Conservation (phyloP, 2,888 invertebrate genomes). For the Halictus quadricinctus region DNA sequence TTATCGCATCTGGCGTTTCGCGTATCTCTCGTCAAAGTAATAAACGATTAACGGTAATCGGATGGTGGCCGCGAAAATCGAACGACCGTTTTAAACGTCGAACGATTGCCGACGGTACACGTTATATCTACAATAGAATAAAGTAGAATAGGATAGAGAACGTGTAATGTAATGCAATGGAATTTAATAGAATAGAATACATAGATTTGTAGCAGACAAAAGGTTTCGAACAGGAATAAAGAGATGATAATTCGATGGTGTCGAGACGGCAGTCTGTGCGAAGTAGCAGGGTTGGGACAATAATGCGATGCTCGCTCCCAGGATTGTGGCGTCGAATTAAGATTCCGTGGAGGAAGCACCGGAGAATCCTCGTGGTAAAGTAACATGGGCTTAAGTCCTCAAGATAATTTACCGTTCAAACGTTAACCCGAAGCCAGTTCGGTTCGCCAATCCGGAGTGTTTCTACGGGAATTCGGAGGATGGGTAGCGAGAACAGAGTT, state of each 20-base stretch:
- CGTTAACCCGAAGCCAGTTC: constrained; percentile 68
- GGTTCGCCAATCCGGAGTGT: constrained; percentile 48
- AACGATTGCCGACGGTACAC: not conserved
- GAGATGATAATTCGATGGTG: constrained; percentile 11
- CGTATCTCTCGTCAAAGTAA: not conserved
- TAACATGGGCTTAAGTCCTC: constrained; percentile 62
- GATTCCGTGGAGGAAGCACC: constrained; percentile 67
- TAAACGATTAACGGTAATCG: constrained; percentile 1
- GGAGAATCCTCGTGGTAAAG: constrained; percentile 47
- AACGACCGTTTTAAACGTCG: not conserved
- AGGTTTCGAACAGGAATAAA: not conserved
- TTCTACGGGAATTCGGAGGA: constrained; percentile 38
- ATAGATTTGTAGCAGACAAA: not conserved
- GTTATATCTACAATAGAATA: no score
- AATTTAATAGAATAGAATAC: not conserved
- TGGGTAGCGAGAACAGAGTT: constrained; percentile 19
- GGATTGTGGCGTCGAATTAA: constrained; percentile 69
- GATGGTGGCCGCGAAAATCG: not conserved
- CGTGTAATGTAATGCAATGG: not conserved
- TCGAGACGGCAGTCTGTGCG: constrained; percentile 1
- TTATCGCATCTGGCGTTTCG: not conserved
- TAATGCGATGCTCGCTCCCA: constrained; percentile 53
- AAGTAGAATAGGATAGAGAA: no score
- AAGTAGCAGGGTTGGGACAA: constrained; percentile 13
- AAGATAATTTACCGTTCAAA: constrained; percentile 77